Base-by-base conservation (phyloP, 2,888 invertebrate species). In the Nomada ruficornis region DNA sequence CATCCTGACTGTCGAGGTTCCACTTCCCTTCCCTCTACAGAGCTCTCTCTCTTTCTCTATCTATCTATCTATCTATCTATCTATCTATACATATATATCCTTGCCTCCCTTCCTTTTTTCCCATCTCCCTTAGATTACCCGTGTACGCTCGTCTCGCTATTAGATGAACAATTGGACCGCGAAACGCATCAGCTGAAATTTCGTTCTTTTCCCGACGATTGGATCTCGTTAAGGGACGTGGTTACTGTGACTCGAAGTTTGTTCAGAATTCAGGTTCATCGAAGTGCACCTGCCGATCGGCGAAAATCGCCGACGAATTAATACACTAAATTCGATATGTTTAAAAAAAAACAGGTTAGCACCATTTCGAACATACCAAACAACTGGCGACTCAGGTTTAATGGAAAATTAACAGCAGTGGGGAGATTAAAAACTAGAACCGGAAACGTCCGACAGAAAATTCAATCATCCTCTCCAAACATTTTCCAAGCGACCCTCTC, bases 161-260 rank as follows among this genome's bases (percentile, higher is more conserved):
- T 71, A 71, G 62, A 15, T 47, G 69, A 82, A 75, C 67, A 80
- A 82, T 68, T 70, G 60, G 65, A 57, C 63, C 63, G 69, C 67
- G 52, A 73, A 69, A 63, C 59, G 52, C 52, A 54, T 63, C 62
- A 60, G 50, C 26, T 23, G 9, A 29, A 69, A 69, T 60, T 52
- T 62, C 29, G 15, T 23, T 60, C 50, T 0, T 42, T 42, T 26
- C 67, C 50, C 59, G 15, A 54, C 68, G 42, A 74, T 74, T 67
- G 18, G 36, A 59, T 29, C 57, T 67, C 59, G 59, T 74, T 74
- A 74, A 52, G 68, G 50, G 23, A 59, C 42, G 50, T 18, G 74
- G 59, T 60, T 60, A 52, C 42, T 15, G 42, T 7, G 50, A n/a
- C 47, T 15, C 10, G 10, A 13, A 13, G 4, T 10, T 54, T 54